phyloP scores from a whole-genome alignment of 2,797 vertebrate genomes.

The Lindbergichthys nudifrons region DNA sequence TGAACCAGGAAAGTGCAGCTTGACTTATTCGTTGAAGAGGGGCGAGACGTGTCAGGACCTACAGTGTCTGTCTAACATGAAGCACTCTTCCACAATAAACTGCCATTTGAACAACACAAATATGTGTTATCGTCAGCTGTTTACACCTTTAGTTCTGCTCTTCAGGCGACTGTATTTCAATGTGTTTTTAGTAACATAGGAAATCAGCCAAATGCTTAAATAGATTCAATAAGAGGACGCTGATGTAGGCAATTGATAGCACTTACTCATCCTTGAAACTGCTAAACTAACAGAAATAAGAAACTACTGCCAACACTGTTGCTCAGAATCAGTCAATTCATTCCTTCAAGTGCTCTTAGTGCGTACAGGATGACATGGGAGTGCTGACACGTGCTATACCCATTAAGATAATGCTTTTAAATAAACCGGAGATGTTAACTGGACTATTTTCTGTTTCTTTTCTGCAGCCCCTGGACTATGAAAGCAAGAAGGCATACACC shows the following conservation, averaged over 20 bases:
- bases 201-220: constrained; percentile 24
- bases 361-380: background rate
- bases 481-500: constrained; percentile 96
- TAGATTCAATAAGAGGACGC: constrained; percentile 1
- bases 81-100: background rate
- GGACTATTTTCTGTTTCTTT: background rate
- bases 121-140: no score
- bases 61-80: background rate
- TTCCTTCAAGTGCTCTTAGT: constrained; percentile 45
- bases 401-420: background rate
- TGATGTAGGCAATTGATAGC: constrained; percentile 39
- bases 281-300: constrained; percentile 34
- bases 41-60: constrained; percentile 3
- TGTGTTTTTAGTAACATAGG: constrained; percentile 11
- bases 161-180: background rate
- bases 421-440: constrained; percentile 11
- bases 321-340: constrained; percentile 26
- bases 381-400: background rate
- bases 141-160: constrained; percentile 1
- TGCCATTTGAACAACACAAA: background rate
- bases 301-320: constrained; percentile 24
- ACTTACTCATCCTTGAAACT: constrained; percentile 43
- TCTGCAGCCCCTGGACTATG: constrained; percentile 92
- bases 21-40: constrained; percentile 27
- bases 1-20: constrained; percentile 43